phyloP scores from a whole-genome alignment of 2,888 invertebrate species.

The Drosophila prostipennis region DNA sequence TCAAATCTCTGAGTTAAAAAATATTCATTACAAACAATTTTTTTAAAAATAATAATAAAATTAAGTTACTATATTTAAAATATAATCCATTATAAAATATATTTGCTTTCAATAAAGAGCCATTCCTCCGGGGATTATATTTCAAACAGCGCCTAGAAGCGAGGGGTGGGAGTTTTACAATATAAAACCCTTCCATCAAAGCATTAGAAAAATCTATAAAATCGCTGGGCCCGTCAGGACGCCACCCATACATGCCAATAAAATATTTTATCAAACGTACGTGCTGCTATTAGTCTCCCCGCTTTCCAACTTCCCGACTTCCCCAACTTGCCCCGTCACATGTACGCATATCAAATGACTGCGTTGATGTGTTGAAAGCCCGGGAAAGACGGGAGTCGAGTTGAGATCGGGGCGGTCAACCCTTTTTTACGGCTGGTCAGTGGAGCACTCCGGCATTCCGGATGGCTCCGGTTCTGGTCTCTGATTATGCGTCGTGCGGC shows the following conservation, averaged over 20 bases:
- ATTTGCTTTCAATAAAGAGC: neutral
- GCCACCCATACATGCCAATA: slow-evolving; percentile 70
- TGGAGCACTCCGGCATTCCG: slow-evolving; percentile 17
- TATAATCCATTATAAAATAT: neutral
- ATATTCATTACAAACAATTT: too few relatives aligned
- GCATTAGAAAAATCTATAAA: slow-evolving; percentile 64
- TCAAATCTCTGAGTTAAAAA: too few relatives aligned
- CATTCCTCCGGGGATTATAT: neutral
- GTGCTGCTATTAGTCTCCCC: slow-evolving; percentile 73
- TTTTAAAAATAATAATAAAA: too few relatives aligned
- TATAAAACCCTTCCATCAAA: slow-evolving; percentile 11
- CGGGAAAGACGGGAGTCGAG: slow-evolving; percentile 42
- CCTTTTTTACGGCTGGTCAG: slow-evolving; percentile 77
- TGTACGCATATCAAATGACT: slow-evolving; percentile 78
- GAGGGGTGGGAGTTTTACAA: neutral
- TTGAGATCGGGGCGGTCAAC: slow-evolving; percentile 53
- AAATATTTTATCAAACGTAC: slow-evolving; percentile 80
- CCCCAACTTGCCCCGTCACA: slow-evolving; percentile 26
- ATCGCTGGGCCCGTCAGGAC: slow-evolving; percentile 60
- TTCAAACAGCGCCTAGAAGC: neutral
- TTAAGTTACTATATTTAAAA: too few relatives aligned
- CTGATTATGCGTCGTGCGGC: slow-evolving; percentile 73
- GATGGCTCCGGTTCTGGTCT: slow-evolving; percentile 26
- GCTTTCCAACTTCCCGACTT: neutral
- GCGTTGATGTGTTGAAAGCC: slow-evolving; percentile 78